These are phyloP conservation scores for Sparidentex hasta DNA, from an alignment of 2,797 vertebrate genomes.

Conservation along the genomic window DNA sequence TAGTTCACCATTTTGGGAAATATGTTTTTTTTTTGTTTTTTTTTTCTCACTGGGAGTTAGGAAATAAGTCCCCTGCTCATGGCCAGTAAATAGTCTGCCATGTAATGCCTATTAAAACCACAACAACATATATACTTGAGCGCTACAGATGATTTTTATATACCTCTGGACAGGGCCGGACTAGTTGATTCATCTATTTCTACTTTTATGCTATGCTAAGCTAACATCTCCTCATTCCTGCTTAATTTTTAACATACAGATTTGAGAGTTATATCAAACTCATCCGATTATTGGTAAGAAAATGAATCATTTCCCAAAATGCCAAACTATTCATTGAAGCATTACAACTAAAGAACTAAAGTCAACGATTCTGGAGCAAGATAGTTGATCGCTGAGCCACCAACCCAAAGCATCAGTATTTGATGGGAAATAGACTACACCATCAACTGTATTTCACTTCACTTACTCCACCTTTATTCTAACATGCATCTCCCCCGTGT, in stretches of 20 bases:
- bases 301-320: not conserved
- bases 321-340: not conserved
- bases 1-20: not conserved
- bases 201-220: not conserved
- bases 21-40: too few relatives aligned
- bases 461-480: not conserved
- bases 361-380: too few relatives aligned
- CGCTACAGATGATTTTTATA: not conserved
- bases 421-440: too few relatives aligned
- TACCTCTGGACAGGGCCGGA: too few relatives aligned
- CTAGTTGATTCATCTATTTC: not conserved
- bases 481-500: not conserved
- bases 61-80: not conserved
- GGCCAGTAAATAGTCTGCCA: not conserved
- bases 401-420: too few relatives aligned
- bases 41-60: not conserved
- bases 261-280: not conserved
- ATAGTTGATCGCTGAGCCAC: too few relatives aligned
- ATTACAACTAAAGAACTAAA: not conserved
- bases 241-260: not conserved
- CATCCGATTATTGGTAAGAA: not conserved
- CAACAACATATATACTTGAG: not conserved
- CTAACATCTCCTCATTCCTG: not conserved
- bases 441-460: too few relatives aligned
- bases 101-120: not conserved